Conservation (phyloP, 2,888 invertebrate species). For the Flabesymbios commensalis region DNA sequence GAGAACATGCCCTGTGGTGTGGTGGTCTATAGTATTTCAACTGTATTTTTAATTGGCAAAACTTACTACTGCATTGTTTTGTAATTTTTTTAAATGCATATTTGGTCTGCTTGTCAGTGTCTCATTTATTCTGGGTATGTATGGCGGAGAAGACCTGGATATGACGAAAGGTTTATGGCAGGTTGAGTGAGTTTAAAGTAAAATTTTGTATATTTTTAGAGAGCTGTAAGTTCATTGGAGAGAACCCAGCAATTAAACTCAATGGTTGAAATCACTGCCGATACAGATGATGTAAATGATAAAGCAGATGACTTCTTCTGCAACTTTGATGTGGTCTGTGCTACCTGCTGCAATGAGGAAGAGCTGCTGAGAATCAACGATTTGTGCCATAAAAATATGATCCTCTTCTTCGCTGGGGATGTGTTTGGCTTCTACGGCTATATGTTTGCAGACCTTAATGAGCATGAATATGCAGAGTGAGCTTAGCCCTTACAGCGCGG, state of each 20-base stretch:
- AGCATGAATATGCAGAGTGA: slow-evolving; percentile 79
- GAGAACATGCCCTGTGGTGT: no score
- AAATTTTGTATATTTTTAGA: slow-evolving; percentile 63
- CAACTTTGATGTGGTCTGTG: slow-evolving; percentile 81
- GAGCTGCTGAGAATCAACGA: slow-evolving; percentile 77
- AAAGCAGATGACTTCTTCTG: slow-evolving; percentile 75
- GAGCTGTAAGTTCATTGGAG: slow-evolving; percentile 80
- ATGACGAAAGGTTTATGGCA: no score
- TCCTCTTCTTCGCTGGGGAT: slow-evolving; percentile 87
- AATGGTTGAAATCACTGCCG: slow-evolving; percentile 78
- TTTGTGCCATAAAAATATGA: slow-evolving; percentile 66
- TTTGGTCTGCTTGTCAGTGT: no score
- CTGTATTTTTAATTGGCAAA: no score
- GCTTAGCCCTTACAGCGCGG: no score
- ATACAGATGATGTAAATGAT: slow-evolving; percentile 67
- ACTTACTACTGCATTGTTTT: no score
- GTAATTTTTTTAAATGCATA: no score
- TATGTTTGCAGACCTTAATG: slow-evolving; percentile 84
- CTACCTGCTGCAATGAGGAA: slow-evolving; percentile 74
- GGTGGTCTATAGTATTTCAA: no score
- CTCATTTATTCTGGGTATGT: no score
- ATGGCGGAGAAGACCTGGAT: no score
- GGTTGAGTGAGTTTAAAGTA: neutral
- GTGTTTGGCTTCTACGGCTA: slow-evolving; percentile 93
- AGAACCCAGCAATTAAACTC: slow-evolving; percentile 88